Conservation (phyloP, 2,113 vertebrate genomes). For the Sula dactylatra region DNA sequence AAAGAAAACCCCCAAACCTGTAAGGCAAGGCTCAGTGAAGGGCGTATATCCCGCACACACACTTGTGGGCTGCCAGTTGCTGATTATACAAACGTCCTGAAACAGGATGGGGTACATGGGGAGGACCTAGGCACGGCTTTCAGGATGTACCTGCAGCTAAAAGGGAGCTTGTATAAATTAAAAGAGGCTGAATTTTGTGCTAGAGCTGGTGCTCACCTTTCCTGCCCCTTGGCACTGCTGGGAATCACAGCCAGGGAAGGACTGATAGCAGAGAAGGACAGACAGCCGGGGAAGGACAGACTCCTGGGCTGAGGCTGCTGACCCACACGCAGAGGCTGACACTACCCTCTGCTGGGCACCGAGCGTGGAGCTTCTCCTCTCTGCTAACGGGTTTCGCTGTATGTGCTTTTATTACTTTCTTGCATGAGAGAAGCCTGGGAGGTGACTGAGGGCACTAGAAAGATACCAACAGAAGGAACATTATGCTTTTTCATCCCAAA, state of each 20-base stretch:
- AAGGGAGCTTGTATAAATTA: background rate
- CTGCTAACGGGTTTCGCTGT: rapidly evolving
- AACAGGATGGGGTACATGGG: rapidly evolving
- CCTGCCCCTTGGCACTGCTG: background rate
- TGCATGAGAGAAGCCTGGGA: background rate
- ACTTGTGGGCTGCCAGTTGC: rapidly evolving
- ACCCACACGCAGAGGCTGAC: background rate
- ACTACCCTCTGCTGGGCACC: constrained; percentile 58
- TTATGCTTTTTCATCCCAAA: rapidly evolving
- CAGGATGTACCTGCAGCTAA: background rate
- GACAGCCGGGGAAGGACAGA: background rate
- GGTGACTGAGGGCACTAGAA: rapidly evolving
- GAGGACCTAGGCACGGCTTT: background rate
- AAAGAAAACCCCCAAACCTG: background rate
- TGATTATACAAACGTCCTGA: background rate
- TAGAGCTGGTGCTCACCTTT: background rate
- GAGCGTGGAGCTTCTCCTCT: background rate
- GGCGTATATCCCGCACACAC: rapidly evolving
- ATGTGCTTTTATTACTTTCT: rapidly evolving
- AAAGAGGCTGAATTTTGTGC: background rate
- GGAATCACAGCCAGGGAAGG: background rate
- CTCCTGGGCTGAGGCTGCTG: background rate
- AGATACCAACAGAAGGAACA: rapidly evolving
- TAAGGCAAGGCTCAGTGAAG: background rate
- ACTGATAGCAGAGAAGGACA: background rate